Base-by-base conservation (phyloP, 2,888 invertebrate species). In the Parnassius glacialis region DNA sequence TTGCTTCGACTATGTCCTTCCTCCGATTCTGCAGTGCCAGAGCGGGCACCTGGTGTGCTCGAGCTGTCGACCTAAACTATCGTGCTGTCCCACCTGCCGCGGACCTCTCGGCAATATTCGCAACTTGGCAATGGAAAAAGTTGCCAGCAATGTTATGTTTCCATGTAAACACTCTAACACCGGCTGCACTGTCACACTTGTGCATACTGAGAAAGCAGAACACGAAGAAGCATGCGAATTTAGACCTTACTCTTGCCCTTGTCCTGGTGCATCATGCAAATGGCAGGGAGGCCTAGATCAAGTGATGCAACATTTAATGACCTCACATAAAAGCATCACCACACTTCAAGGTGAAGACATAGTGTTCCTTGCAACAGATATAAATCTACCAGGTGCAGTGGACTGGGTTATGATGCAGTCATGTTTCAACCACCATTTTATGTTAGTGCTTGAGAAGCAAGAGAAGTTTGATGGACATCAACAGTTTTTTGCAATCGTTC, bases 351-450 rank as follows among this genome's bases (percentile, higher is more conserved):
- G 97, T 58, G 99, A 99, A 90, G 99, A 99, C 84, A 99, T 99
- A 74, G 99, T 99, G 58, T 99, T 99, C 88, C 92, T 99, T 74
- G 99, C 99, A 1, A 99, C 99, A 48, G 99, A 99, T 86, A 99
- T 99, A 66, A 99, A 99, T 92, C 94, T 99, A 70, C 99, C 99
- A 9, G 99, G 99, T 64, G 99, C 99, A 44, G 99, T 99, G 10
- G 99, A 99, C 86, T 99, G 99, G 99, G 98, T 98, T 3, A 99
- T 99, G 99, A 99, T 99, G 99, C 99, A 99, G 90, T 98, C 98
- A 42, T 99, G 99, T 87, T 99, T 99, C 85, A 98, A 98, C 62
- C 98, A 98, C 82, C 98, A 99, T 87, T 99, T 99, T 81, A 99
- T 99, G 99, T 93, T 99, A 70, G 99, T 99, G 45, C 93, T 99